phyloP scores from a whole-genome alignment of 2,888 invertebrate species.

The Glaucopsyche alexis region DNA sequence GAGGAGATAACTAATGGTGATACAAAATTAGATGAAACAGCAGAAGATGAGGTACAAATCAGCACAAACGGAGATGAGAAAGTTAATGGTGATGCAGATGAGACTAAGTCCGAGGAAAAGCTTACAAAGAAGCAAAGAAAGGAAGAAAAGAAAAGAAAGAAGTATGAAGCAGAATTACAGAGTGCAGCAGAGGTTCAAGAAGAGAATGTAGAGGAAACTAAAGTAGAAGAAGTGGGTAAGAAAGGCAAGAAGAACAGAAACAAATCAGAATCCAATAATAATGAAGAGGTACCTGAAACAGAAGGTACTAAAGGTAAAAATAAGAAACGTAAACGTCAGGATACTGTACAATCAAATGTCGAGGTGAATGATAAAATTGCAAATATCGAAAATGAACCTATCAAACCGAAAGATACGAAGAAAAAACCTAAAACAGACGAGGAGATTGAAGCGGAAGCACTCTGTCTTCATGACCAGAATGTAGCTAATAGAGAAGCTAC shows the following conservation, averaged over 20 bases:
- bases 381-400: slow-evolving; percentile 45
- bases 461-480: slow-evolving; percentile 70
- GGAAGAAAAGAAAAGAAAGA: slow-evolving; percentile 70
- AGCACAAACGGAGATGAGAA: slow-evolving; percentile 41
- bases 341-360: slow-evolving; percentile 56
- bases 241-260: slow-evolving; percentile 71
- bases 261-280: slow-evolving; percentile 52
- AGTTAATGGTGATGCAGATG: slow-evolving; percentile 39
- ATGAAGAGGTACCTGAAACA: slow-evolving; percentile 44
- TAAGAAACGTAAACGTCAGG: slow-evolving; percentile 68
- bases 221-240: slow-evolving; percentile 51
- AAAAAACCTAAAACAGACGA: slow-evolving; percentile 63
- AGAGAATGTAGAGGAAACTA: slow-evolving; percentile 39
- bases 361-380: slow-evolving; percentile 46
- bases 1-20: slow-evolving; percentile 28
- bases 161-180: slow-evolving; percentile 70
- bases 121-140: slow-evolving; percentile 71
- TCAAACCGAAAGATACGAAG: slow-evolving; percentile 53
- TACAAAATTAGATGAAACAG: slow-evolving; percentile 26
- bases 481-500: slow-evolving; percentile 64
- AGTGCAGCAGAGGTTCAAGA: slow-evolving; percentile 57
- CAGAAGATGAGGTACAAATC: slow-evolving; percentile 35
- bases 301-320: slow-evolving; percentile 57
- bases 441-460: slow-evolving; percentile 53
- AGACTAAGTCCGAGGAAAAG: slow-evolving; percentile 47